Conservation (phyloP, 2,797 vertebrate species). For the Gallinago stenura region DNA sequence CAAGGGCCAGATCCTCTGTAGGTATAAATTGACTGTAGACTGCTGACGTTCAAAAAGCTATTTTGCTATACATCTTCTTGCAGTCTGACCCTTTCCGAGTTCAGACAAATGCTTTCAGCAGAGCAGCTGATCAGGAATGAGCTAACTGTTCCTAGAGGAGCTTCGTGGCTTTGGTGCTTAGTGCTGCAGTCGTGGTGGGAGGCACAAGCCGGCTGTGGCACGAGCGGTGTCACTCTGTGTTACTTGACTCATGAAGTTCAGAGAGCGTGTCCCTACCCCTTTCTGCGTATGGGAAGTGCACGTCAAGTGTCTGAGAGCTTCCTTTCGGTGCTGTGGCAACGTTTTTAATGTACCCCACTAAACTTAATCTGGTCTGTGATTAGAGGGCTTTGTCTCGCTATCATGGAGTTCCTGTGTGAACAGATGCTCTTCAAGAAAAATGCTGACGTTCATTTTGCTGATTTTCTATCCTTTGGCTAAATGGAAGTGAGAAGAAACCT, state of each 20-base stretch:
- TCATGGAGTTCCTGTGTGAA: not conserved
- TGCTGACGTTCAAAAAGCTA: not conserved
- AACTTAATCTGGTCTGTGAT: not conserved
- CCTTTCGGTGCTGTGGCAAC: not conserved
- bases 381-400: slow-evolving; percentile 2
- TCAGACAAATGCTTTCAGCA: not conserved
- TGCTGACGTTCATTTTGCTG: not conserved
- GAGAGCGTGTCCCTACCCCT: not conserved
- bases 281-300: not conserved
- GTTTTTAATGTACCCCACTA: not conserved
- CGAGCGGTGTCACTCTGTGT: not conserved
- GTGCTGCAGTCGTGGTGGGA: not conserved
- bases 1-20: slow-evolving; percentile 9
- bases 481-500: slow-evolving; percentile 12
- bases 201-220: not conserved
- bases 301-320: not conserved
- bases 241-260: not conserved
- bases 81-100: not conserved
- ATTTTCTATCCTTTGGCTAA: slow-evolving; percentile 10
- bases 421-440: slow-evolving; percentile 19
- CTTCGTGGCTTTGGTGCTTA: not conserved
- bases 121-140: not conserved
- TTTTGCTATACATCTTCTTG: not conserved
- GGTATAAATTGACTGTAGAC: not conserved
- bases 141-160: not conserved